These are phyloP conservation scores for Siniperca chuatsi DNA, from an alignment of 2,113 vertebrate genomes.

Conservation along the genomic window DNA sequence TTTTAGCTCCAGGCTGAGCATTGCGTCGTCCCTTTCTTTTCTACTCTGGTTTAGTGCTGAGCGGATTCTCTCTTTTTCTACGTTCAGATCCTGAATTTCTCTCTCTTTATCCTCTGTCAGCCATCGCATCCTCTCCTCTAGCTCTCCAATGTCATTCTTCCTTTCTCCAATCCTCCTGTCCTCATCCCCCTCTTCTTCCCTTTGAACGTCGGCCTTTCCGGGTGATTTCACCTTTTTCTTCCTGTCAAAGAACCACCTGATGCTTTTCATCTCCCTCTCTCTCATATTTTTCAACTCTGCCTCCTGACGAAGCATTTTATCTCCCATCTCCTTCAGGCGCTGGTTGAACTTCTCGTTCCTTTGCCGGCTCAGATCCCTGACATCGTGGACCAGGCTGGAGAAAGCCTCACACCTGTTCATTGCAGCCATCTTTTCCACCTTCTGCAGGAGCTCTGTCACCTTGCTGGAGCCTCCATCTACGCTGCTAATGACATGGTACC, in stretches of 20 bases:
- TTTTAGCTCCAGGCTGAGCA: slow-evolving; percentile 64
- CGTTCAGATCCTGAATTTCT: slow-evolving; percentile 79
- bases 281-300: slow-evolving; percentile 78
- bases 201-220: slow-evolving; percentile 57
- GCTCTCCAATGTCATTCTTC: slow-evolving; percentile 68
- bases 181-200: slow-evolving; percentile 76
- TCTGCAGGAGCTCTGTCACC: slow-evolving; percentile 79
- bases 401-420: slow-evolving; percentile 82
- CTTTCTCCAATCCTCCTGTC: slow-evolving; percentile 39
- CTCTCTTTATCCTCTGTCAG: slow-evolving; percentile 81
- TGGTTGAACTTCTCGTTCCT: slow-evolving; percentile 77
- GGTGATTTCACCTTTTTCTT: slow-evolving; percentile 78
- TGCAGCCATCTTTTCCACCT: slow-evolving; percentile 80
- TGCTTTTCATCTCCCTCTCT: slow-evolving; percentile 80
- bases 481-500: slow-evolving; percentile 79
- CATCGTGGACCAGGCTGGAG: slow-evolving; percentile 76
- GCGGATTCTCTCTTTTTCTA: slow-evolving; percentile 67
- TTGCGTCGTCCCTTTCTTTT: slow-evolving; percentile 46
- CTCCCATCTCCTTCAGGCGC: slow-evolving; percentile 74
- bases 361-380: slow-evolving; percentile 74
- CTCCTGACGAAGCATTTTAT: slow-evolving; percentile 79
- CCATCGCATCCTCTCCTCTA: slow-evolving; percentile 80
- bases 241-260: slow-evolving; percentile 80
- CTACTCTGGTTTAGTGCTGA: slow-evolving; percentile 50
- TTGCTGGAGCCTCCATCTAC: slow-evolving; percentile 19